phyloP scores from a whole-genome alignment of 2,113 vertebrate genomes.

The Cinclus cinclus region DNA sequence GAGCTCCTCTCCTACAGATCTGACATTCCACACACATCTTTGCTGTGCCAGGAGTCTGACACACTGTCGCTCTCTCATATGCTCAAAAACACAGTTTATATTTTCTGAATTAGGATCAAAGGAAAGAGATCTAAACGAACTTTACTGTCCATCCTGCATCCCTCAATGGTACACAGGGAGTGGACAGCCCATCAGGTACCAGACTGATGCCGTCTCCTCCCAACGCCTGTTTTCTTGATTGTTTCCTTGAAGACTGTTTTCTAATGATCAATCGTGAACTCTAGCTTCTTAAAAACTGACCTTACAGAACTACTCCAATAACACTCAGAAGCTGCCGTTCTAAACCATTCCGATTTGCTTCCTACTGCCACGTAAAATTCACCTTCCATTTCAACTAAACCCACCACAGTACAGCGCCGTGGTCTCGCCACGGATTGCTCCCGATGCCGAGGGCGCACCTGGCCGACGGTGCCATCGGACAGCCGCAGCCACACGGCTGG shows the following conservation, averaged over 20 bases:
- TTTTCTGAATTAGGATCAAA: not conserved
- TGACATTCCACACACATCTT: not conserved
- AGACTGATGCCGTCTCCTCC: not conserved
- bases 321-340: not conserved
- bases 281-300: not conserved
- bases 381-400: not conserved
- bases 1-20: not conserved
- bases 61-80: fast-evolving
- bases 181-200: not conserved
- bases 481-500: not conserved
- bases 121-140: not conserved
- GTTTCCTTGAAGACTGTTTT: not conserved
- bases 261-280: fast-evolving
- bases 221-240: not conserved
- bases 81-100: not conserved
- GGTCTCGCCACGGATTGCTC: not conserved
- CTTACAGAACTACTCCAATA: not conserved
- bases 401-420: not conserved
- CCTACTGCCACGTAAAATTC: not conserved
- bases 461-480: fast-evolving
- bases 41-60: not conserved
- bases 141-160: not conserved
- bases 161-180: not conserved
- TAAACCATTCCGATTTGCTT: not conserved
- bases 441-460: not conserved